phyloP scores from a whole-genome alignment of 2,113 vertebrate species.

The Pseudopipra pipra region DNA sequence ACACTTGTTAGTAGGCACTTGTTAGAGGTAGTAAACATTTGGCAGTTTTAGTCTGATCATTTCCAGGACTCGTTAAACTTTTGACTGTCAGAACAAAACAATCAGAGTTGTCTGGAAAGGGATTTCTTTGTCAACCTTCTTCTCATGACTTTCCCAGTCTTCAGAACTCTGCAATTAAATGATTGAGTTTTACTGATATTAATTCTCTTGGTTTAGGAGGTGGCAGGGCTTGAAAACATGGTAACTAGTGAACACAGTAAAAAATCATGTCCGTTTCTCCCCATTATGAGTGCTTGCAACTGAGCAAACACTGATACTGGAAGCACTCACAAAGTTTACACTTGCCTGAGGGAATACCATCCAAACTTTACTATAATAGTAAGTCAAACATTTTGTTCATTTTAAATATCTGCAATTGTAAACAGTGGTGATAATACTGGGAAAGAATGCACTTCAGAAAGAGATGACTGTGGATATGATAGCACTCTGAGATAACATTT shows the following conservation, averaged over 20 bases:
- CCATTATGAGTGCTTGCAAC: background rate
- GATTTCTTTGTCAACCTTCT: background rate
- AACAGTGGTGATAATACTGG: slow-evolving; percentile 15
- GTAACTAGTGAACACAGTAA: background rate
- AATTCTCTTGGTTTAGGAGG: background rate
- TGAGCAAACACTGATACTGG: background rate
- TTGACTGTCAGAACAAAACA: background rate
- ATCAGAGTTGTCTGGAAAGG: background rate
- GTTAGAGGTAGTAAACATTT: background rate
- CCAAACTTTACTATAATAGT: slow-evolving; percentile 1
- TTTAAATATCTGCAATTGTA: slow-evolving; percentile 36
- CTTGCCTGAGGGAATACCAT: background rate
- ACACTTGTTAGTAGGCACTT: background rate
- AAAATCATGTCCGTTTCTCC: background rate
- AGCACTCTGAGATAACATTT: slow-evolving; percentile 23
- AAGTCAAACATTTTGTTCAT: slow-evolving; percentile 45
- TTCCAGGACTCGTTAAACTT: background rate
- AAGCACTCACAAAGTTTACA: background rate
- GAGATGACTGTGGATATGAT: background rate
- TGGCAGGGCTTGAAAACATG: background rate
- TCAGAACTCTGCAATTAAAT: background rate
- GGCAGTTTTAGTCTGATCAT: background rate
- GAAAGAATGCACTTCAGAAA: slow-evolving; percentile 43
- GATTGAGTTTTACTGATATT: background rate
- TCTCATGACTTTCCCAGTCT: background rate